These are phyloP conservation scores for Carposina sasakii DNA, from an alignment of 1,140 invertebrate genomes.

Conservation along the genomic window DNA sequence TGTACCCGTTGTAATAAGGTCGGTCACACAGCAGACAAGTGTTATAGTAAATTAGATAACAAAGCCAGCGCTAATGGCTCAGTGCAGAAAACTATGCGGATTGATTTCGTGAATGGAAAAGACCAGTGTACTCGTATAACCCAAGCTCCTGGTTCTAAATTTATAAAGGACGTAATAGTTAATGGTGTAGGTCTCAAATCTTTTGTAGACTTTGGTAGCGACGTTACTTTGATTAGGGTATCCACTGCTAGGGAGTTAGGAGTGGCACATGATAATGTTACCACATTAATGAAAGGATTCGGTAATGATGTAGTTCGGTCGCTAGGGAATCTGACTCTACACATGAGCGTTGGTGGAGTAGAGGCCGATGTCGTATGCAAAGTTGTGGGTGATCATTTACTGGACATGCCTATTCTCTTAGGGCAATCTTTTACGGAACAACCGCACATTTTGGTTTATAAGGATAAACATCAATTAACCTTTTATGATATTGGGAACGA, in stretches of 20 bases:
- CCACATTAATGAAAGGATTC: conserved; percentile 6
- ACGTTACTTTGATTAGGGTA: neutral
- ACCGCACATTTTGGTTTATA: conserved; percentile 3
- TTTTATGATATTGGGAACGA: neutral
- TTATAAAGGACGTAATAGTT: neutral
- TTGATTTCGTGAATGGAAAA: neutral
- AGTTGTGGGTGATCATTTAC: conserved; percentile 1
- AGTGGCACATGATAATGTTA: neutral
- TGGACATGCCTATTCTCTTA: conserved; percentile 8
- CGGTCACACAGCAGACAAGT: conserved; percentile 1
- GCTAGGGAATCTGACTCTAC: neutral
- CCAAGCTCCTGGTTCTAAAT: neutral
- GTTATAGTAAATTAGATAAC: conserved; percentile 1
- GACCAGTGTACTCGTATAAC: neutral
- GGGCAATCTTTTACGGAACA: conserved; percentile 12
- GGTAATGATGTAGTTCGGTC: conserved; percentile 3
- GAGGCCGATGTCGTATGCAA: conserved; percentile 1
- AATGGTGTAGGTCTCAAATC: neutral
- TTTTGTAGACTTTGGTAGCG: conserved; percentile 6
- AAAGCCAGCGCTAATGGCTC: neutral
- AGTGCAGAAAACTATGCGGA: conserved; percentile 5
- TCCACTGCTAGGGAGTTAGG: neutral
- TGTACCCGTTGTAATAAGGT: conserved; percentile 3
- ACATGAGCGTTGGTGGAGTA: neutral
- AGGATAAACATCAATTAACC: neutral